These are phyloP conservation scores for Ormyrus nitidulus DNA, from an alignment of 2,888 invertebrate species.

Conservation along the genomic window DNA sequence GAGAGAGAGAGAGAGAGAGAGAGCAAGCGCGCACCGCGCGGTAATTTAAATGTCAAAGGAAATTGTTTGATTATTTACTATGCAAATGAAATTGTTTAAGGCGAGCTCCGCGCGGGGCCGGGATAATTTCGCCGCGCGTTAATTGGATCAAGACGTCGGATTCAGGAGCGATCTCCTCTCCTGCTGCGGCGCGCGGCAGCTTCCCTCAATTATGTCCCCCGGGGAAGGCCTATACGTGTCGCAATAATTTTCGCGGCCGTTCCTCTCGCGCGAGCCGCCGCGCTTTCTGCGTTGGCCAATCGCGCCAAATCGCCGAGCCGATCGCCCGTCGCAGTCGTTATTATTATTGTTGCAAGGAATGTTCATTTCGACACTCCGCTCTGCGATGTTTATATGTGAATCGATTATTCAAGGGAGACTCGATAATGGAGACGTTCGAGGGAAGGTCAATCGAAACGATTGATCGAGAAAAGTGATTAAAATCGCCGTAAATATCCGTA, in stretches of 20 bases:
- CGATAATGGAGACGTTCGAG: too few species aligned
- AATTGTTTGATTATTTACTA: constrained; percentile 75
- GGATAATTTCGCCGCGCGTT: constrained; percentile 73
- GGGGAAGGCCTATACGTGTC: constrained; percentile 62
- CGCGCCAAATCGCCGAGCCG: too few species aligned
- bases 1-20: constrained; percentile 39
- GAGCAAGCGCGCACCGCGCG: constrained; percentile 45
- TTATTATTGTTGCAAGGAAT: too few species aligned
- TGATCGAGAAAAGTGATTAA: too few species aligned
- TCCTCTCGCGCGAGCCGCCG: too few species aligned
- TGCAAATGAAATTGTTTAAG: constrained; percentile 74
- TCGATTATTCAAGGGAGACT: too few species aligned
- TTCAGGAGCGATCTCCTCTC: constrained; percentile 66
- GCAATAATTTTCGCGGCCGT: constrained; percentile 63
- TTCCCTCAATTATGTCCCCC: constrained; percentile 71
- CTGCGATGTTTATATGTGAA: too few species aligned
- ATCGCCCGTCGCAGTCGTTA: too few species aligned
- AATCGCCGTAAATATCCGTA: too few species aligned
- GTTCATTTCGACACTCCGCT: too few species aligned
- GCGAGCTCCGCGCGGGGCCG: constrained; percentile 59
- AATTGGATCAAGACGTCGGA: constrained; percentile 75
- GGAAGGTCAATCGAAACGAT: too few species aligned
- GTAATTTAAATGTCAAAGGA: constrained; percentile 74
- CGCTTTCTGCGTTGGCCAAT: too few species aligned
- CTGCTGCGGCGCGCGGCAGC: constrained; percentile 45